Base-by-base conservation (phyloP, 2,888 invertebrate genomes). In the Laothoe populi region DNA sequence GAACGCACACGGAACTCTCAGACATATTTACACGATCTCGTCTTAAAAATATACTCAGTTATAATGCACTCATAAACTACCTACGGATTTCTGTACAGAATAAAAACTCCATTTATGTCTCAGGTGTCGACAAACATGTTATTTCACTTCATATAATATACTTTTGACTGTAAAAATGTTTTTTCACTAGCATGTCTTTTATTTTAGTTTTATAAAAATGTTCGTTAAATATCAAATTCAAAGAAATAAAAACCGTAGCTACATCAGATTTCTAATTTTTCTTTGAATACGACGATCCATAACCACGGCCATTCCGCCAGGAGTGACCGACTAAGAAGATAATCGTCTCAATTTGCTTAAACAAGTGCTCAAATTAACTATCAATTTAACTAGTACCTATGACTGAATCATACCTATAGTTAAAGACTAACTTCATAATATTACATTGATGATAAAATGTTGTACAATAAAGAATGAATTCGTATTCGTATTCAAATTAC, bases 71-170 rank as follows among this genome's bases (percentile, higher is more conserved):
- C 31, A 19, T 11, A 53, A 53, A 53, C 31, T 4, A 26, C 16
- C 31, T 4, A 26, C 16, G 19, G 11, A 35, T 35, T 19, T 11
- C 11, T 53, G 53, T n/a, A 48, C n/a, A 24, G 19, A 53, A 53
- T 53, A 53, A 35, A 53, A 53, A 53, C 19, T 31, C 35, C 31
- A 53, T 53, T 53, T 53, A 26, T 8, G 19, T 35, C 35, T 10
- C 31, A 19, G 11, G 19, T 10, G 35, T 19, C 4, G 35, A 53
- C 35, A 53, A 35, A 53, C 53, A 19, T 53, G 26, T 53, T 53
- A 35, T 53, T 19, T 53, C 53, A 11, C 35, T 21, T 53, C 19
- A 31, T 13, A 19, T n/a, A n/a, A n/a, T 11, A 21, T 8, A n/a
- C 16, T 35, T 35, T 16, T 31, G 16, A 4, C 1, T 49, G 31